Evolutionary conservation across 2,797 vertebrate species (phyloP).

Genomic region (Gallinago solitaria): DNA sequence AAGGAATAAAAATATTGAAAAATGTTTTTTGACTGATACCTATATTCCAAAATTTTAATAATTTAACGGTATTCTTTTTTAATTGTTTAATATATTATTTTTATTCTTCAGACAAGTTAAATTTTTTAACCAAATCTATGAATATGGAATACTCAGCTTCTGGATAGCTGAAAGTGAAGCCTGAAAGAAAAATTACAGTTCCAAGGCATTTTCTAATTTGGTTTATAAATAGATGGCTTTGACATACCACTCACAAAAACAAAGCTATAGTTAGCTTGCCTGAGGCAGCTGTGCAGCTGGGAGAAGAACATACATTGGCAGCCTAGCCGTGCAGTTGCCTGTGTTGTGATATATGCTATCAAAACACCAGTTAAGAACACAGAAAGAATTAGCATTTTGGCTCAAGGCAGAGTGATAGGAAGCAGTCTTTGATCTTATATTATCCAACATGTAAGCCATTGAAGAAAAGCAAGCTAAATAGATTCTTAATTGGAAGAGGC

Average conservation of each 20-base stretch:
- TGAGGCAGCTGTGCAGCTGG: slow-evolving; percentile 42
- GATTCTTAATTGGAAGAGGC: background rate
- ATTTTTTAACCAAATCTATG: background rate
- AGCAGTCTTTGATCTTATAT: background rate
- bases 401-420: background rate
- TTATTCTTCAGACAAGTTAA: background rate
- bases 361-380: slow-evolving; percentile 28
- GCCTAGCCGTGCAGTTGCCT: background rate
- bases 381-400: slow-evolving; percentile 22
- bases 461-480: background rate
- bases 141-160: background rate
- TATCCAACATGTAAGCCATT: background rate
- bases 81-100: background rate
- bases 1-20: background rate
- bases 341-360: slow-evolving; percentile 7
- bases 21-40: background rate
- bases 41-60: background rate
- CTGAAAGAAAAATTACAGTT: slow-evolving; percentile 37
- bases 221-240: slow-evolving; percentile 59
- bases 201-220: slow-evolving; percentile 42
- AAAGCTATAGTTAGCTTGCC: slow-evolving; percentile 51
- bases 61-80: background rate
- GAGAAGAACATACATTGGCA: background rate
- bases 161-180: background rate
- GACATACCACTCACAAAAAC: slow-evolving; percentile 43